Base-by-base conservation (phyloP, 2,888 invertebrate genomes). In the Caenorhabditis virilis region DNA sequence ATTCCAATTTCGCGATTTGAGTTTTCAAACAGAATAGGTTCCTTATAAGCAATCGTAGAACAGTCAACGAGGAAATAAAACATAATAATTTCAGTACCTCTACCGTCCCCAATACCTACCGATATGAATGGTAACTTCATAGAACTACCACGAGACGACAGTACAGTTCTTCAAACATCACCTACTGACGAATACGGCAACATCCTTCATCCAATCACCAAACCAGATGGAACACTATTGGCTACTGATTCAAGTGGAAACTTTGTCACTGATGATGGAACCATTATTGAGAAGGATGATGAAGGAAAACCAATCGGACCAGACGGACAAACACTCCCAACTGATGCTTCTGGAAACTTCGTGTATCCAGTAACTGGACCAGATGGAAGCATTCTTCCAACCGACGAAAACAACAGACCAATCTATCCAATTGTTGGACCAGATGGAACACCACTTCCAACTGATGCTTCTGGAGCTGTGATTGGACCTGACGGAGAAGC, bases 321-420 rank as follows among this genome's bases (percentile, higher is more conserved):
- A 9, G 30, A 30, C 13, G 30, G 30, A 9, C 45, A 45, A 45
- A 22, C 20, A 45, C 22, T 69, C 13, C 58, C 61, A 11, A 69
- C 66, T 13, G 72, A 76, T 49, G 42, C 48, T 15, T 35, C 51
- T 30, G 69, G 72, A 16, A 55, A 67, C 16, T 62, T 56, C 26
- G 52, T 67, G 36, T 66, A 59, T 47, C 48, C 48, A 18, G 77
- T 68, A 22, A 62, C 67, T 36, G 60, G 60, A 23, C 49, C 60
- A 9, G 39, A 39, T 39, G 39, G 39, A 16, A 39, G 39, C 39
- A 15, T 39, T 15, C 16, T n/a, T 11, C 56, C 56, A 6, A 56
- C 56, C 27, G 49, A 55, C 9, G 52, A 41, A 15, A 42, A 23
- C 35, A 47, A 53, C 18, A 11, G 39, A 33, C 30, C 22, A 39